Percentiles rank a stretch among this genome's conserved stretches.
Evolutionary conservation across 2,888 invertebrate species (phyloP).

Genomic region (Malthinus seriepunctatus): DNA sequence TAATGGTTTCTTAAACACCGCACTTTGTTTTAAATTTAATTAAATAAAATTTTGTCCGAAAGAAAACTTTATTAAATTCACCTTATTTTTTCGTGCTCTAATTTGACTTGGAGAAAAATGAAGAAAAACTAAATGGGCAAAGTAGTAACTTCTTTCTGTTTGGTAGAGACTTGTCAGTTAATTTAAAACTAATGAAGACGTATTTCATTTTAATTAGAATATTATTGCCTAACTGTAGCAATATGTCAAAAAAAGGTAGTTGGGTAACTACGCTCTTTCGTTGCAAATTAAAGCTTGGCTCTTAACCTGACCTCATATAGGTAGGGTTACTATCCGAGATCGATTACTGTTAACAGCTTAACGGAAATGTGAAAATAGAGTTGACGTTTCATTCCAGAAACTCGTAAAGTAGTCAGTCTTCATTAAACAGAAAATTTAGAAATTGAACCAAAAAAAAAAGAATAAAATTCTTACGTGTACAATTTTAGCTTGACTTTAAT

Average conservation of each 20-base stretch:
- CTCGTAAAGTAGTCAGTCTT: conserved; percentile 37
- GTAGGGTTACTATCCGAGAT: conserved; percentile 32
- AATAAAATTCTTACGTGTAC: conserved; percentile 21
- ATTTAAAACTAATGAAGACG: too few species aligned
- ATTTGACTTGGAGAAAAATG: too few species aligned
- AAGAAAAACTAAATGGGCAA: too few species aligned
- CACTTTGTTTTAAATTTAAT: too few species aligned
- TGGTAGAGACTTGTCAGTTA: too few species aligned
- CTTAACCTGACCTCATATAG: conserved; percentile 29
- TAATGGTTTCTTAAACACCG: too few species aligned
- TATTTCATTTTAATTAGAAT: not conserved
- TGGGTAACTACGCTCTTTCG: not conserved
- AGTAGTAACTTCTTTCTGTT: too few species aligned
- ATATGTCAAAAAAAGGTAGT: not conserved
- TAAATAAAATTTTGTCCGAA: too few species aligned
- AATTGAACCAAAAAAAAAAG: conserved; percentile 27
- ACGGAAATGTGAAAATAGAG: conserved; percentile 33
- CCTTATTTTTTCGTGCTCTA: too few species aligned
- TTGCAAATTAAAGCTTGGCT: conserved; percentile 23
- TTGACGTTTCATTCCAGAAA: conserved; percentile 34
- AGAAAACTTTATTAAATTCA: too few species aligned
- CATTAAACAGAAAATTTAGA: conserved; percentile 33
- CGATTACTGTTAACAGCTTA: conserved; percentile 37
- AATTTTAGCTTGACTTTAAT: not conserved
- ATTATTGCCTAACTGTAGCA: not conserved